Evolutionary conservation across 2,797 vertebrate genomes (phyloP), one percentile per base, ranked within the genome.

Genomic region (Lithobates sylvaticus): DNA sequence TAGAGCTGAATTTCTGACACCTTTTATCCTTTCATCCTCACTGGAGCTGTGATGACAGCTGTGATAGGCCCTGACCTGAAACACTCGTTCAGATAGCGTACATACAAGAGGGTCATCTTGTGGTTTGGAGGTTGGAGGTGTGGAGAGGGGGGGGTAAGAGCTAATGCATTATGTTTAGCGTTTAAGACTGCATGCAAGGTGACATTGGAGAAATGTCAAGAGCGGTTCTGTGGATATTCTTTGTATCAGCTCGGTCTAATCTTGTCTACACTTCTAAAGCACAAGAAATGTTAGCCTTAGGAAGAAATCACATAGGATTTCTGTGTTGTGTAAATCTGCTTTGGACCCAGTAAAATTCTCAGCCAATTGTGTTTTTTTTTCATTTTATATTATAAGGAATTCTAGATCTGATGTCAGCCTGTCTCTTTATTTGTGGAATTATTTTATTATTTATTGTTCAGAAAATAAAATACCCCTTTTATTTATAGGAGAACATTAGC

Each of bases 161-260:
- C 73, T 78, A 72, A 64, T 82, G 85, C 74, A 86, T 82, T 82
- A 82, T 86, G 67, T 86, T 82, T 82, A 72, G 73, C 68, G 84
- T 71, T n/a, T 69, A 39, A 86, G 76, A 86, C 50, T n/a, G 26
- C 54, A 77, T 82, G 74, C 67, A 82, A 86, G 79, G 50, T 83
- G 85, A 83, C 80, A 83, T 73, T 86, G 74, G 54, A 78, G 58
- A 83, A 77, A 82, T 83, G 80, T 83, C 79, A 86, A 86, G 67
- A 86, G 29, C 23, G 23, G 64, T 74, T 36, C 71, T 67, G 74
- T 39, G 50, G 50, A 64, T 72, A 76, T 42, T 58, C 29, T 34
- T 76, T 81, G 58, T 85, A 73, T 81, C 64, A 61, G 64, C 64
- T 70, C n/a, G 81, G 34, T 42, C 72, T 75, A 34, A 86, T 86